Evolutionary conservation across 1,140 invertebrate species (phyloP).

Genomic region (Apis dorsata): DNA sequence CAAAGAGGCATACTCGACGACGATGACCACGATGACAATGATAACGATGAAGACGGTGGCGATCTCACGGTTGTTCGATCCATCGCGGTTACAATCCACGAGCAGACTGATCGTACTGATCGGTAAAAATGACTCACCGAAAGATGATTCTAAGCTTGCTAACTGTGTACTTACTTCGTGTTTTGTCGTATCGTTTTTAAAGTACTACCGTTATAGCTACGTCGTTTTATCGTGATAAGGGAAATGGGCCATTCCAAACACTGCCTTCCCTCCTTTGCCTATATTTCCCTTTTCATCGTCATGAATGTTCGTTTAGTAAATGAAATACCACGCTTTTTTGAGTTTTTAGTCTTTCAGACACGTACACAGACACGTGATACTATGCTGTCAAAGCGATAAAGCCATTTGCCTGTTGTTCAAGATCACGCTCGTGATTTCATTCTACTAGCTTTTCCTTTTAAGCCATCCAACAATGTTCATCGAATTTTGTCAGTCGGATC

Average conservation of each 20-base stretch:
- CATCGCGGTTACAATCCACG: constrained; percentile 54
- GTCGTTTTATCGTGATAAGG: constrained; percentile 68
- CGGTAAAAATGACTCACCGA: constrained; percentile 53
- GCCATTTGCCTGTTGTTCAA: neutral
- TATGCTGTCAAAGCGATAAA: neutral
- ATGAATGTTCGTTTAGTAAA: neutral
- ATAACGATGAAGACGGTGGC: neutral
- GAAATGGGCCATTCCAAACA: constrained; percentile 69
- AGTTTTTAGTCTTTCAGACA: neutral
- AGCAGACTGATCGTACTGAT: constrained; percentile 37
- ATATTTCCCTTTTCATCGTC: neutral
- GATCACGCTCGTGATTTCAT: neutral
- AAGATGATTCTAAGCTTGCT: neutral
- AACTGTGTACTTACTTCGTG: constrained; percentile 19
- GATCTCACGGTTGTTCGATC: constrained; percentile 24
- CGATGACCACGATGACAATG: constrained; percentile 3
- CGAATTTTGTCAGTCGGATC: neutral
- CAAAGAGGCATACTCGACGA: neutral
- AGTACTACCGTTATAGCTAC: constrained; percentile 16
- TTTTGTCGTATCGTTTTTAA: constrained; percentile 27
- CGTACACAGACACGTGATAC: neutral
- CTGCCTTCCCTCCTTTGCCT: constrained; percentile 5
- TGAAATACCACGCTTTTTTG: constrained; percentile 8
- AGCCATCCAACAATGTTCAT: neutral
- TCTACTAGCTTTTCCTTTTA: neutral